phyloP scores from a whole-genome alignment of 2,113 vertebrate species.

The Engraulis encrasicolus region DNA sequence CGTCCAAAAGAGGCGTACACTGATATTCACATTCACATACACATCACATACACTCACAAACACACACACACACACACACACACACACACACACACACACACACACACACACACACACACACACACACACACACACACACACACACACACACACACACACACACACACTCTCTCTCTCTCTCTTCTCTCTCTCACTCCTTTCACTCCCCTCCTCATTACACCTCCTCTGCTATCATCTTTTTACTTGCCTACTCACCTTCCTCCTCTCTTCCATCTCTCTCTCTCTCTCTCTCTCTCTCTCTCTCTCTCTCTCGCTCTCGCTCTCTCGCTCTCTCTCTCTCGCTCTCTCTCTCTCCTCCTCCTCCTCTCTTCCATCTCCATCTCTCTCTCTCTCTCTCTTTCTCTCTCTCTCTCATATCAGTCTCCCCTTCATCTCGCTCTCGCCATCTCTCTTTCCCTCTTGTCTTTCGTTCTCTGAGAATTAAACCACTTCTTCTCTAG shows the following conservation, averaged over 20 bases:
- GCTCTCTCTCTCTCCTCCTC: conserved; percentile 60
- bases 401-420: conserved; percentile 39
- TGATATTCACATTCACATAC: not conserved
- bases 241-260: conserved; percentile 64
- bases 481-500: conserved; percentile 85
- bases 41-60: not conserved
- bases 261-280: conserved; percentile 68
- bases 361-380: conserved; percentile 68
- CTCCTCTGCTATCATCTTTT: not conserved
- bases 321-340: conserved; percentile 52
- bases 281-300: conserved; percentile 65
- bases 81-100: conserved; percentile 34
- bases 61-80: not conserved
- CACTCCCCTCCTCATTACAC: not conserved
- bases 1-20: no score
- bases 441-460: conserved; percentile 56
- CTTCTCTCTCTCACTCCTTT: conserved; percentile 16
- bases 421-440: conserved; percentile 58
- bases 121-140: conserved; percentile 42
- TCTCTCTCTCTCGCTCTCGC: conserved; percentile 51
- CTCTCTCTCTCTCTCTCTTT: conserved; percentile 64
- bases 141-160: not conserved
- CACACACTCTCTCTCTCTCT: not conserved
- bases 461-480: conserved; percentile 61
- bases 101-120: conserved; percentile 29